A percentile compares a stretch with the other conserved stretches of the same genome.
Evolutionary conservation across 2,888 invertebrate genomes (phyloP).

Genomic region (Drosophila macrospina): DNA sequence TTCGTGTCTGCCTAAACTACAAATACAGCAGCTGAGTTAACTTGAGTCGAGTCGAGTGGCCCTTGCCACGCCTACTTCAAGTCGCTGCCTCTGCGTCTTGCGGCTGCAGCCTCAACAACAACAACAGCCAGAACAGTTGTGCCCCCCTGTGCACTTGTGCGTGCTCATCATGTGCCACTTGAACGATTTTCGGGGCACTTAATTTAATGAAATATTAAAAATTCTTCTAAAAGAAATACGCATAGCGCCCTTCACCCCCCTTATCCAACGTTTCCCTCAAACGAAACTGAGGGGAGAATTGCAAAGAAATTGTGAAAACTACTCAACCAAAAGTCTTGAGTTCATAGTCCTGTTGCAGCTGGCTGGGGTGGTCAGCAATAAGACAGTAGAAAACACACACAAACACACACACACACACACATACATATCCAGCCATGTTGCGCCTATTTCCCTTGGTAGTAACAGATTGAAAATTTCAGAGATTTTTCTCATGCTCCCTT

Average conservation of each 20-base stretch:
- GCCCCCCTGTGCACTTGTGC: conserved; percentile 66
- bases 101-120: conserved; percentile 5
- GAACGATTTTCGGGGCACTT: conserved; percentile 82
- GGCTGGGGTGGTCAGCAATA: conserved; percentile 9
- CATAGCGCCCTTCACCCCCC: no score
- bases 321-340: conserved; percentile 33
- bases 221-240: conserved; percentile 60
- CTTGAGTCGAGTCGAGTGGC: not conserved
- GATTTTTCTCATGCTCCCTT: not conserved
- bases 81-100: not conserved
- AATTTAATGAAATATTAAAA: conserved; percentile 85
- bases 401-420: not conserved
- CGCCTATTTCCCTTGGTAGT: conserved; percentile 39
- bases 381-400: not conserved
- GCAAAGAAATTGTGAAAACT: conserved; percentile 32
- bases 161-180: conserved; percentile 76
- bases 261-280: no score
- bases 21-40: conserved; percentile 39
- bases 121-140: no score
- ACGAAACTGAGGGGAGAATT: conserved; percentile 6
- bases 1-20: conserved; percentile 59
- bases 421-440: not conserved
- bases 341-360: conserved; percentile 21
- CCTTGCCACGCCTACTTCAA: conserved; percentile 17
- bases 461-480: conserved; percentile 9